Conservation (phyloP, 2,888 invertebrate species). For the Amaurobius ferox region DNA sequence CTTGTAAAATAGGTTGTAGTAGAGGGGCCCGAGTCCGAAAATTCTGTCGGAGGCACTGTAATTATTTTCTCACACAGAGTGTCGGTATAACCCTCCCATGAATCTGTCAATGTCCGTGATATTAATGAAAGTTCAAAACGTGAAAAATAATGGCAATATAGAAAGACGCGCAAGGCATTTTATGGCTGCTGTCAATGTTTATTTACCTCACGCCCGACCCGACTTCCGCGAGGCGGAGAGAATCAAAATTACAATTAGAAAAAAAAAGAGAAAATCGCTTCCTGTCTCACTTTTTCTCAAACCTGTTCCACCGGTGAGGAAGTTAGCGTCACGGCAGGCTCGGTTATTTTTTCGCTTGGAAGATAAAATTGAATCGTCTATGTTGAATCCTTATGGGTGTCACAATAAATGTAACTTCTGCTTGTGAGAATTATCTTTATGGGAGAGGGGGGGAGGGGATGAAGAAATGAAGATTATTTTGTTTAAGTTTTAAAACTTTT, state of each 20-base stretch:
- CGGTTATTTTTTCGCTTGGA: not conserved
- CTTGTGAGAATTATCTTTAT: too few relatives aligned
- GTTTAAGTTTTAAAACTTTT: too few relatives aligned
- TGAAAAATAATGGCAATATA: not conserved
- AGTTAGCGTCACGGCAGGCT: not conserved
- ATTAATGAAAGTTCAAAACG: not conserved
- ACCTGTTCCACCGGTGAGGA: conserved; percentile 22
- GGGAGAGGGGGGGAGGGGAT: too few relatives aligned
- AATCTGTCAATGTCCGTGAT: not conserved
- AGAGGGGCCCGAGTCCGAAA: too few relatives aligned
- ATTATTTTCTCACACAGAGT: too few relatives aligned
- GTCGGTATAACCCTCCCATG: too few relatives aligned
- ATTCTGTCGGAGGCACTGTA: too few relatives aligned
- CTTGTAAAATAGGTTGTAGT: too few relatives aligned
- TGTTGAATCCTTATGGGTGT: too few relatives aligned
- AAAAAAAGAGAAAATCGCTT: conserved; percentile 15
- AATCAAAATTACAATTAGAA: conserved; percentile 17
- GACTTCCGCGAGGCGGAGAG: conserved; percentile 35
- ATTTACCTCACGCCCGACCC: conserved; percentile 29
- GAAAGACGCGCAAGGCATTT: not conserved
- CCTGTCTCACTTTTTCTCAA: conserved; percentile 46
- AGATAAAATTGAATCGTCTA: too few relatives aligned
- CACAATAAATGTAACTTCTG: too few relatives aligned
- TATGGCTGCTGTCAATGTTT: conserved; percentile 22
- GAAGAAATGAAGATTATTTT: too few relatives aligned